These are phyloP conservation scores for Patella caerulea DNA, from an alignment of 2,888 invertebrate species.

Conservation along the genomic window DNA sequence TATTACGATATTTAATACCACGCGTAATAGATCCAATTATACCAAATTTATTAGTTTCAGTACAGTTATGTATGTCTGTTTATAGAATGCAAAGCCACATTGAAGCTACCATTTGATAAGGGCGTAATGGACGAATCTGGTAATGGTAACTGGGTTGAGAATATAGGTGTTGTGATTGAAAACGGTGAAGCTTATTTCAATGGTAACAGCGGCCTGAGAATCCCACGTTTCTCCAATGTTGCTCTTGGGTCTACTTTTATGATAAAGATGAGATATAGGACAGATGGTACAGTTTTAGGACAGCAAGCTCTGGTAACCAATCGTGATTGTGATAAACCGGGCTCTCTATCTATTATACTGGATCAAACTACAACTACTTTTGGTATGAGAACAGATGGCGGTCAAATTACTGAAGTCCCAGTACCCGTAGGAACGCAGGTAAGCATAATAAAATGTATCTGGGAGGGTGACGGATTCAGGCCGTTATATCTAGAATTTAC, in stretches of 20 bases:
- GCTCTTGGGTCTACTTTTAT: constrained; percentile 49
- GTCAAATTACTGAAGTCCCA: neutral
- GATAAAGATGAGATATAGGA: constrained; percentile 46
- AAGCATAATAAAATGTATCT: no score
- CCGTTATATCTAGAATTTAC: no score
- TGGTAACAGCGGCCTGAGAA: constrained; percentile 49
- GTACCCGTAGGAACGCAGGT: neutral
- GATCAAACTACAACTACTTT: constrained; percentile 38
- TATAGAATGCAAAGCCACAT: constrained; percentile 45
- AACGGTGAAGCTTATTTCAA: constrained; percentile 51
- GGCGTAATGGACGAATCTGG: constrained; percentile 39
- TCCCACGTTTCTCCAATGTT: constrained; percentile 55
- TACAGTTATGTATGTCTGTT: no score
- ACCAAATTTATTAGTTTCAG: no score
- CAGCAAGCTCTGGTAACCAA: constrained; percentile 50
- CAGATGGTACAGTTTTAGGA: neutral
- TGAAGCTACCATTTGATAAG: constrained; percentile 42
- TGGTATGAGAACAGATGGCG: constrained; percentile 34
- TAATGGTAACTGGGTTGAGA: constrained; percentile 34
- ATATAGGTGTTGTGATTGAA: constrained; percentile 49
- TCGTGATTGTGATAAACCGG: constrained; percentile 50
- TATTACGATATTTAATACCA: no score
- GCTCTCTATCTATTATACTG: constrained; percentile 49
- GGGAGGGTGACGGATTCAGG: no score
- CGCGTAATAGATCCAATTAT: no score